These are phyloP conservation scores for Cercopithecus hamlyni DNA, from an alignment of 2,797 vertebrate species.

Conservation along the genomic window DNA sequence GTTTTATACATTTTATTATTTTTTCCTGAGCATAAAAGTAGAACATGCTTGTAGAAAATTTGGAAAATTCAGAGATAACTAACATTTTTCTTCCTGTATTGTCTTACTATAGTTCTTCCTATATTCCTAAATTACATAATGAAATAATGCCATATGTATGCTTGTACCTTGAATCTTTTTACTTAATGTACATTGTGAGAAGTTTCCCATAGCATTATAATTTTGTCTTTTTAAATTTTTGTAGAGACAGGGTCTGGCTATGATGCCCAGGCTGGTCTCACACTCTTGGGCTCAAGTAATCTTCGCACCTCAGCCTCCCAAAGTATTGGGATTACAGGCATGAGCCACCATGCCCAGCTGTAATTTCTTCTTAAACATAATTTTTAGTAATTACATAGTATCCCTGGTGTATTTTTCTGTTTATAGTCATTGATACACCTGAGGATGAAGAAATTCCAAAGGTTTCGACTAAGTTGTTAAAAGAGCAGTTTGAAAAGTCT, in stretches of 20 bases:
- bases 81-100: neutral
- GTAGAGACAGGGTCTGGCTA: neutral
- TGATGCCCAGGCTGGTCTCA: neutral
- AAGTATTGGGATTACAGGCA: neutral
- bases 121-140: neutral
- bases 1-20: neutral
- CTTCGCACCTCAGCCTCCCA: neutral
- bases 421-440: slow-evolving; percentile 86
- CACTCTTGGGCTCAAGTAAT: neutral
- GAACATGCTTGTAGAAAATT: neutral
- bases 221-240: neutral
- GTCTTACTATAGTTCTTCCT: neutral
- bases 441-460: slow-evolving; percentile 92
- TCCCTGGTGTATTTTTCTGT: slow-evolving; percentile 52
- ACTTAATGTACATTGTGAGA: neutral
- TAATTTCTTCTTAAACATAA: slow-evolving; percentile 35
- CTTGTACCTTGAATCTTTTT: neutral
- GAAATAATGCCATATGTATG: neutral
- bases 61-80: neutral
- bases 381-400: slow-evolving; percentile 29
- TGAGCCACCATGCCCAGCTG: neutral
- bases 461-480: slow-evolving; percentile 93
- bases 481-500: slow-evolving; percentile 94
- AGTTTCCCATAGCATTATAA: neutral
- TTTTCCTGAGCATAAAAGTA: neutral